Evolutionary conservation across 2,797 vertebrate species (phyloP).

Genomic region (Poecilia picta): DNA sequence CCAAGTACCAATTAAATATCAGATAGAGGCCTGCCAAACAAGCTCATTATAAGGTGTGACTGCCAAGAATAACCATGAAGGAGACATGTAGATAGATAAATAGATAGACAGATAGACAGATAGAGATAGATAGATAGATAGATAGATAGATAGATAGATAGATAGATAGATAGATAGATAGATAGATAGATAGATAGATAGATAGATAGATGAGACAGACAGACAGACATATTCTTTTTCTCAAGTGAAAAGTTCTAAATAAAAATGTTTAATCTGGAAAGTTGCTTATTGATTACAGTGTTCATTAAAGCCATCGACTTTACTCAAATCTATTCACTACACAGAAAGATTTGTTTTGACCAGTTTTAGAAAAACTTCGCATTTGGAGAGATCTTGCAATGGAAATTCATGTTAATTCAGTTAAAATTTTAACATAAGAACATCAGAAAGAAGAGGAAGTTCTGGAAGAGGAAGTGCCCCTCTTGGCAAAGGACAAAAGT

Average conservation of each 20-base stretch:
- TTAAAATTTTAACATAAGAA: too few relatives aligned
- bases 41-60: not conserved
- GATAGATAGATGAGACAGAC: too few relatives aligned
- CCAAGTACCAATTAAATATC: not conserved
- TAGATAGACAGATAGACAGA: too few relatives aligned
- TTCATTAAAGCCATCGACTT: not conserved
- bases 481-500: not conserved
- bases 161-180: too few relatives aligned
- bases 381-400: not conserved
- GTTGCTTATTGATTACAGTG: not conserved
- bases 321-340: not conserved
- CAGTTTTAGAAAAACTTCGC: not conserved
- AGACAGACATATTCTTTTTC: not conserved
- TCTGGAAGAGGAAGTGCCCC: too few relatives aligned
- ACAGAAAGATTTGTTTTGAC: not conserved
- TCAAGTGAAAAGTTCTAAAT: not conserved
- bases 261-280: not conserved
- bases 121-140: too few relatives aligned
- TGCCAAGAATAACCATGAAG: not conserved
- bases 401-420: not conserved
- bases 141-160: too few relatives aligned
- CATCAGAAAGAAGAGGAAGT: too few relatives aligned
- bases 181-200: too few relatives aligned
- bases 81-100: not conserved
- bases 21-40: not conserved